Conservation (phyloP, 2,113 vertebrate genomes). For the Phodopus roborovskii region DNA sequence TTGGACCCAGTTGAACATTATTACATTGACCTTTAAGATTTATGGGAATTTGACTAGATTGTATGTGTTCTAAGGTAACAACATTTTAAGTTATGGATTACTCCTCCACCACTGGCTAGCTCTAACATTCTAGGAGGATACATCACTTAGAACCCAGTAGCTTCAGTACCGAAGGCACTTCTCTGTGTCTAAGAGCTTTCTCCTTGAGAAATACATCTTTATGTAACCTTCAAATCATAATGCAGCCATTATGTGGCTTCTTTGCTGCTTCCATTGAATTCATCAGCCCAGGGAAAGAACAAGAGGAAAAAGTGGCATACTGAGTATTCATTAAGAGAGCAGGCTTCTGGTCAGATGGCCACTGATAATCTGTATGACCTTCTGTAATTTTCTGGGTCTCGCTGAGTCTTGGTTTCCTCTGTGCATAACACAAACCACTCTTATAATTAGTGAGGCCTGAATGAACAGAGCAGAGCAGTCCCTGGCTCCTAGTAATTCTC, state of each 20-base stretch:
- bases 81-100: not conserved
- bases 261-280: not conserved
- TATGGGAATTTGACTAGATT: not conserved
- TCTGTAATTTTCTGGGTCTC: not conserved
- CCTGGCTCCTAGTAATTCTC: not conserved
- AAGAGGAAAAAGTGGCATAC: not conserved
- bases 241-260: not conserved
- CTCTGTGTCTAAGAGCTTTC: not conserved
- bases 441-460: not conserved
- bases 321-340: not conserved
- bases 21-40: slow-evolving; percentile 1
- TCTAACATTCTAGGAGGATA: not conserved
- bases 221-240: not conserved
- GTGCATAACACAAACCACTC: not conserved
- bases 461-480: not conserved
- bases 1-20: not conserved
- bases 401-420: not conserved
- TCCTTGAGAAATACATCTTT: not conserved
- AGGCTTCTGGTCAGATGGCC: not conserved
- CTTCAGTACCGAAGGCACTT: not conserved
- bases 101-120: not conserved
- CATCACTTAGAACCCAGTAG: not conserved
- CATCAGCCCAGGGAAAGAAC: not conserved
- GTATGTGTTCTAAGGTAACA: not conserved
- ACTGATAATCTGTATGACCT: not conserved